Evolutionary conservation across 1,140 invertebrate genomes (phyloP).

Genomic region (Arctopsyche grandis): DNA sequence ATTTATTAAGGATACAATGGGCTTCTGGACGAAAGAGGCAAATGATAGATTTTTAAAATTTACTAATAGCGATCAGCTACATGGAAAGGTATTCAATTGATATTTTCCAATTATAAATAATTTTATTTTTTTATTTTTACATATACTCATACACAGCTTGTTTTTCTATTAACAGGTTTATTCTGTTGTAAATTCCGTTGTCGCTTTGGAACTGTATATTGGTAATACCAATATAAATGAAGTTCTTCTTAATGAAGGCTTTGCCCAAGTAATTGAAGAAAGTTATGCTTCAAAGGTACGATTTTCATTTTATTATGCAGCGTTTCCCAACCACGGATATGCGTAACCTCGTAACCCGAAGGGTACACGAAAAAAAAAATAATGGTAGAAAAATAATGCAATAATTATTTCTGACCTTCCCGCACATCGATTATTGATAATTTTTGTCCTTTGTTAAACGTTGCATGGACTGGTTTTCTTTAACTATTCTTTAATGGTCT

Average conservation of each 20-base stretch:
- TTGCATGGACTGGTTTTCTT: too few species aligned
- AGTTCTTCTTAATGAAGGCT: slow-evolving; percentile 69
- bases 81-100: slow-evolving; percentile 61
- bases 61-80: slow-evolving; percentile 57
- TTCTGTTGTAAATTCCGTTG: slow-evolving; percentile 79
- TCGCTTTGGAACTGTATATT: slow-evolving; percentile 71
- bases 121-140: neutral
- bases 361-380: too few species aligned
- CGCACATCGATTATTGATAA: too few species aligned
- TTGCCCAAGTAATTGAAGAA: slow-evolving; percentile 76
- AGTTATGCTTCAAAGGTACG: slow-evolving; percentile 77
- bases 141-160: neutral
- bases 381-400: too few species aligned
- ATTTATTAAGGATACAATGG: slow-evolving; percentile 65
- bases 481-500: too few species aligned
- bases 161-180: slow-evolving; percentile 71
- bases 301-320: too few species aligned
- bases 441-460: too few species aligned
- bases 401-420: too few species aligned
- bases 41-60: slow-evolving; percentile 65
- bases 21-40: slow-evolving; percentile 71
- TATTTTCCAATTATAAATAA: neutral
- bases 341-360: too few species aligned
- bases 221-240: slow-evolving; percentile 69
- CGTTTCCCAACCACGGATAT: too few species aligned